A percentile compares a stretch with the other conserved stretches of the same genome.
Evolutionary conservation across 1,140 invertebrate species (phyloP).

Genomic region (Papilio dardanus): DNA sequence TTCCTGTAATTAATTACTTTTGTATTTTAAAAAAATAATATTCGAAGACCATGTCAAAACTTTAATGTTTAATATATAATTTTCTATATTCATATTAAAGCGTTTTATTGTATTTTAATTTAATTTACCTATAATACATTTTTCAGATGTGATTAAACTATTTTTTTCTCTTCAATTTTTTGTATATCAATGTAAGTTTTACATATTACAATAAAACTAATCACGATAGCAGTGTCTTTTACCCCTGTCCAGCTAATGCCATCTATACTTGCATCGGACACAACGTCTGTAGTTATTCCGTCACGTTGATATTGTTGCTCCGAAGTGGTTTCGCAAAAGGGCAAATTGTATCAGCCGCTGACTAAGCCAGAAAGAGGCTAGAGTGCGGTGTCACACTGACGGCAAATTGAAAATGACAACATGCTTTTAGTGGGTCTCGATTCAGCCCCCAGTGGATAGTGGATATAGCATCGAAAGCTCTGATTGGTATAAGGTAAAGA

Average conservation of each 20-base stretch:
- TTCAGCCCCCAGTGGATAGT: constrained; percentile 59
- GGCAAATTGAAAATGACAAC: constrained; percentile 74
- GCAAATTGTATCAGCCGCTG: constrained; percentile 64
- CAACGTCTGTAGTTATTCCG: constrained; percentile 40
- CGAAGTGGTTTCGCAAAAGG: constrained; percentile 56
- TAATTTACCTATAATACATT: not conserved
- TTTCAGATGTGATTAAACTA: not conserved
- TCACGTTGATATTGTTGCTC: constrained; percentile 46
- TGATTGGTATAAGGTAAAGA: constrained; percentile 47
- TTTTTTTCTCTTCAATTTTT: not conserved
- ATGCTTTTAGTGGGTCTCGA: constrained; percentile 73
- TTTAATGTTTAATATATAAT: not conserved
- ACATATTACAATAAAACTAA: not conserved
- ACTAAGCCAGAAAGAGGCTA: constrained; percentile 40
- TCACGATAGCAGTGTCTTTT: not conserved
- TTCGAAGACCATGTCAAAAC: not conserved
- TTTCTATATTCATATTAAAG: not conserved
- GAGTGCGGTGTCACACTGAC: constrained; percentile 65
- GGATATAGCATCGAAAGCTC: constrained; percentile 61
- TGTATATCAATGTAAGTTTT: not conserved
- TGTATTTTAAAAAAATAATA: not conserved
- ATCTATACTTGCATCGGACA: not conserved
- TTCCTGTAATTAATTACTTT: not conserved
- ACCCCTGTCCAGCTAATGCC: too few relatives aligned
- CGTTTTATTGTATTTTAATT: not conserved